Conservation (phyloP, 92 coral and sea anemone species). For the Montipora capitata region DNA sequence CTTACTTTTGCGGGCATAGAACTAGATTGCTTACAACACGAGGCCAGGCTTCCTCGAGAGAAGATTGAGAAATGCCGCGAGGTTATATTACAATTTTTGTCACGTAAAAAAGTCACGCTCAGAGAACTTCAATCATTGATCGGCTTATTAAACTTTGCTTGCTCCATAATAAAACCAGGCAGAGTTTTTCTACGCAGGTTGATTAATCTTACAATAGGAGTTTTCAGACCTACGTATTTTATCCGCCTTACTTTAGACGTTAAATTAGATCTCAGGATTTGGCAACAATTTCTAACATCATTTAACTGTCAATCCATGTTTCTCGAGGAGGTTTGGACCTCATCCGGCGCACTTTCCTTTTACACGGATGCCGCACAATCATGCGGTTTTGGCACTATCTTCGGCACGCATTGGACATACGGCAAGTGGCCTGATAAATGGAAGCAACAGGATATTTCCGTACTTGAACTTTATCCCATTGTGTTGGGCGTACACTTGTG, state of each 20-base stretch:
- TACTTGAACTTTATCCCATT: slow-evolving; percentile 65
- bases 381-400: slow-evolving; percentile 56
- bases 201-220: slow-evolving; percentile 52
- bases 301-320: slow-evolving; percentile 32
- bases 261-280: slow-evolving; percentile 27
- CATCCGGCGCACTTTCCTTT: not conserved
- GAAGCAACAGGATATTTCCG: slow-evolving; percentile 23
- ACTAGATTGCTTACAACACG: slow-evolving; percentile 22
- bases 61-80: slow-evolving; percentile 36
- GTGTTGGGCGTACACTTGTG: slow-evolving; percentile 63
- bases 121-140: slow-evolving; percentile 59
- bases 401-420: slow-evolving; percentile 54
- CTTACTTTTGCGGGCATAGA: slow-evolving; percentile 64
- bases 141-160: slow-evolving; percentile 65
- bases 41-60: slow-evolving; percentile 62
- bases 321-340: slow-evolving; percentile 29
- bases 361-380: slow-evolving; percentile 58
- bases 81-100: not conserved
- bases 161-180: slow-evolving; percentile 52
- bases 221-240: slow-evolving; percentile 25
- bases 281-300: slow-evolving; percentile 40
- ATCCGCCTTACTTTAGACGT: slow-evolving; percentile 36
- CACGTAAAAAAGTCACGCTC: slow-evolving; percentile 42
- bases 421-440: slow-evolving; percentile 70
- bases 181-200: slow-evolving; percentile 50